phyloP scores from a whole-genome alignment of 2,113 vertebrate species.

The Lates calcarifer region DNA sequence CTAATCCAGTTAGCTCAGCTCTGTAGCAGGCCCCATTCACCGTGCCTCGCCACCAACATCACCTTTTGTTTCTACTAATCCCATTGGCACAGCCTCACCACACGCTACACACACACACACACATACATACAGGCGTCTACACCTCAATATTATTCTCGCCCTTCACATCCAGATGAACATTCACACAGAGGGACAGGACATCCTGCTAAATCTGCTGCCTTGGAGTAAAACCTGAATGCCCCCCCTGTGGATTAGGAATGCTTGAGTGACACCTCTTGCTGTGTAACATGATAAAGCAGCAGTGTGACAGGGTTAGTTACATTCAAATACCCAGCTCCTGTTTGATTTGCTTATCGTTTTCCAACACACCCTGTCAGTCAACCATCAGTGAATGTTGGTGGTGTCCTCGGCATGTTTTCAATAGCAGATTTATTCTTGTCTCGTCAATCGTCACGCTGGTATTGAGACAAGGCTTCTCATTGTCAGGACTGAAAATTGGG shows the following conservation, averaged over 20 bases:
- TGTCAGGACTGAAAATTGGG: background rate
- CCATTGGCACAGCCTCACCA: slow-evolving; percentile 44
- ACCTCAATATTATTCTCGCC: background rate
- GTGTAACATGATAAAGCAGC: slow-evolving; percentile 43
- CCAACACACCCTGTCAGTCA: slow-evolving; percentile 18
- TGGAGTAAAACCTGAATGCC: background rate
- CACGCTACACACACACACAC: slow-evolving; percentile 22
- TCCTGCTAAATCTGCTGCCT: slow-evolving; percentile 31
- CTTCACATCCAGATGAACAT: slow-evolving; percentile 29
- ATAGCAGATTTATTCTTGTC: slow-evolving; percentile 6
- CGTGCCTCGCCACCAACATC: slow-evolving; percentile 35
- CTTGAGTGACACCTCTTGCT: slow-evolving; percentile 25
- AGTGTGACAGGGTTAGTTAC: slow-evolving; percentile 1
- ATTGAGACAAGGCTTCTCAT: background rate
- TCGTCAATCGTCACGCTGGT: background rate
- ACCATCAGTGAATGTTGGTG: background rate
- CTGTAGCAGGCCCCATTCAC: slow-evolving; percentile 40
- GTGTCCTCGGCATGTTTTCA: background rate
- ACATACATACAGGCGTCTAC: slow-evolving; percentile 7
- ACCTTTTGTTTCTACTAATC: slow-evolving; percentile 71
- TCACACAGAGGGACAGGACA: slow-evolving; percentile 33
- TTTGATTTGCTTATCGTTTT: slow-evolving; percentile 32
- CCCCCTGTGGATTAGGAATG: slow-evolving; percentile 42
- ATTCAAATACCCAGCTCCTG: background rate
- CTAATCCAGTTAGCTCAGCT: slow-evolving; percentile 71